Evolutionary conservation across 2,797 vertebrate species (phyloP).

Genomic region (Sphenopsis melanotis): DNA sequence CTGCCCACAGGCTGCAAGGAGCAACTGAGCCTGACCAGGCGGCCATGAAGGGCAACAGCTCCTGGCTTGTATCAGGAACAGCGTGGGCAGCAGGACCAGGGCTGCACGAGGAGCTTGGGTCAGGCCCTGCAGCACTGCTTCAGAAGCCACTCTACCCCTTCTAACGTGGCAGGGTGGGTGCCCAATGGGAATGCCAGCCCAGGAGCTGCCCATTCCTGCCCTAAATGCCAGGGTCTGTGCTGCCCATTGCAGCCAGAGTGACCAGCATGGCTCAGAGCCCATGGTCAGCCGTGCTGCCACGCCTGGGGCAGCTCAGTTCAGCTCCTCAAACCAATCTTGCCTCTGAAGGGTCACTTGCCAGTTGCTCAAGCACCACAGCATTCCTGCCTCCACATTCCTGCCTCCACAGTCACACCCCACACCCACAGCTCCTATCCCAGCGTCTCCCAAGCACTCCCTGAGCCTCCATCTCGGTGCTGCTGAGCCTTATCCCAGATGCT

Average conservation of each 20-base stretch:
- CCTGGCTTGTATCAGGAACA: neutral
- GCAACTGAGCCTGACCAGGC: neutral
- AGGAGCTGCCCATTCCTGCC: neutral
- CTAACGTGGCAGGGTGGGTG: too few relatives aligned
- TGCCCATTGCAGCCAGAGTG: neutral
- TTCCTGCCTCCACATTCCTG: conserved; percentile 31
- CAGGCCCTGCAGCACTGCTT: neutral
- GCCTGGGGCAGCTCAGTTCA: neutral
- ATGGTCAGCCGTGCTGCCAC: neutral
- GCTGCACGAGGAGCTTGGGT: neutral
- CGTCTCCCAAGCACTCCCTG: neutral
- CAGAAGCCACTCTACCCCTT: neutral
- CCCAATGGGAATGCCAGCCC: neutral
- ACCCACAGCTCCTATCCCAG: neutral
- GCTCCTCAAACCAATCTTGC: neutral
- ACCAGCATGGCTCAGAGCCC: neutral
- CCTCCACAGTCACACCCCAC: conserved; percentile 32
- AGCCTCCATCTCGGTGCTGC: neutral
- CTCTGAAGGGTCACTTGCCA: conserved; percentile 15
- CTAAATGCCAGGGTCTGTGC: accelerated
- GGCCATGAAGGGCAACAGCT: neutral
- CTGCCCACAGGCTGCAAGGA: neutral
- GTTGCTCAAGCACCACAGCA: conserved; percentile 12
- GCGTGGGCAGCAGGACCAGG: neutral
- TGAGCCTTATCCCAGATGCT: neutral